Base-by-base conservation (phyloP, 2,888 invertebrate genomes). In the Leucoptera coffeella region DNA sequence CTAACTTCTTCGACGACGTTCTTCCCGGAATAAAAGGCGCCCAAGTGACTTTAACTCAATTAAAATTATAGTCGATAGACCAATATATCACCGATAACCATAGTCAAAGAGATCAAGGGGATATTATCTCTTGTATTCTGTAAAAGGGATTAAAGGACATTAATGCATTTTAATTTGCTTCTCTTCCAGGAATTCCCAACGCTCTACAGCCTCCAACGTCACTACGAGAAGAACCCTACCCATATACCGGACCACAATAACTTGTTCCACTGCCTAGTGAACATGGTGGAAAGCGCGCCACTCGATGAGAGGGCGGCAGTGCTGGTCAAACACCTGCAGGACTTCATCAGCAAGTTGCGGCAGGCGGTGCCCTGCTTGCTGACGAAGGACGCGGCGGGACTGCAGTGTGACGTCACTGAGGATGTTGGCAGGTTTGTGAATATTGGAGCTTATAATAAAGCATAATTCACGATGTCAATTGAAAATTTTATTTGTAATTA, bases 341-440 rank as follows among this genome's bases (percentile, higher is more conserved):
- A 57, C 17, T 37, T 69, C 8, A 49, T 65, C 25, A 50, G 48
- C 2, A 62, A 58, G 32, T 42, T 69, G 2, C 52, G 48, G 22
- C 52, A 54, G 2, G 32, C 62, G 15, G 34, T 60, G 24, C 65
- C 65, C 0, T 69, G 67, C 33, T 38, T 69, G 26, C 29, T 65
- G 29, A 56, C 47, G 30, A 45, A 40, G 26, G 38, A 45, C 2
- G 42, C 50, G 11, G 45, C 44, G 17, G 49, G 47, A 2, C 49
- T 50, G 27, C 33, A 41, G n/a, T 59, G 53, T 28, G 50, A 44
- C n/a, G 47, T 69, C 14, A 56, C 47, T 38, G 60, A 59, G 26
- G 60, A 65, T 35, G 43, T 67, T 34, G 50, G 53, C 37, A 58
- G 59, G 67, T 67, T n/a, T n/a, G n/a, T n/a, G n/a, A n/a, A n/a